phyloP scores from a whole-genome alignment of 2,888 invertebrate species.

The Acronicta aceris region DNA sequence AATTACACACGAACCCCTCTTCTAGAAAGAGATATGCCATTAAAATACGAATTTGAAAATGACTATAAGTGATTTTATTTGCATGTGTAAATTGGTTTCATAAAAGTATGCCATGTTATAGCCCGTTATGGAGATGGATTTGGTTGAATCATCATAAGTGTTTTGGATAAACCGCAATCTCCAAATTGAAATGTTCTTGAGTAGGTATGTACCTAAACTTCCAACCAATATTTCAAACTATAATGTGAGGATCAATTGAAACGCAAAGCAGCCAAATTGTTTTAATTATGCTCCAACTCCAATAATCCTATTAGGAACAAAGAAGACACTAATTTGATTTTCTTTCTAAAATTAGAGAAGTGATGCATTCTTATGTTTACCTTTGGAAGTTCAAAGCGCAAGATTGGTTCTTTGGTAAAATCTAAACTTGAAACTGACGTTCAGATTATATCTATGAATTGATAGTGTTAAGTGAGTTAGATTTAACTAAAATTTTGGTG shows the following conservation, averaged over 20 bases:
- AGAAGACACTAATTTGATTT: neutral
- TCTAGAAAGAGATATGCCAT: slow-evolving; percentile 23
- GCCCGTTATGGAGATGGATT: neutral
- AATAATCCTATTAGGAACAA: neutral
- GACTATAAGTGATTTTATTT: slow-evolving; percentile 38
- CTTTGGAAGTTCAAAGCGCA: slow-evolving; percentile 6
- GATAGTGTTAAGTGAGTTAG: neutral
- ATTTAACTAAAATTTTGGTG: slow-evolving; percentile 5
- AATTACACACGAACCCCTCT: slow-evolving; percentile 43
- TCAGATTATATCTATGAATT: neutral
- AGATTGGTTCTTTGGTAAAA: neutral
- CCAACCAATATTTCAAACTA: too few species aligned
- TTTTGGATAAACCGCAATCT: neutral
- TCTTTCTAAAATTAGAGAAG: neutral
- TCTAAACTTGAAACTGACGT: slow-evolving; percentile 8
- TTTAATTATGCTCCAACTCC: too few species aligned
- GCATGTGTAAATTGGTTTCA: slow-evolving; percentile 38
- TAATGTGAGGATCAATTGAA: too few species aligned
- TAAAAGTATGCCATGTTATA: slow-evolving; percentile 15
- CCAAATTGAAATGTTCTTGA: too few species aligned
- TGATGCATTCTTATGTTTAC: slow-evolving; percentile 22
- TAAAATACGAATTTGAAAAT: slow-evolving; percentile 34
- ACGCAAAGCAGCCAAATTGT: too few species aligned
- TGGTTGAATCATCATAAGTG: neutral
- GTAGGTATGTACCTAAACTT: too few species aligned